Evolutionary conservation across 35 echinoderm and acorn worm genomes (phyloP).

Genomic region (Hemicentrotus pulcherrimus): DNA sequence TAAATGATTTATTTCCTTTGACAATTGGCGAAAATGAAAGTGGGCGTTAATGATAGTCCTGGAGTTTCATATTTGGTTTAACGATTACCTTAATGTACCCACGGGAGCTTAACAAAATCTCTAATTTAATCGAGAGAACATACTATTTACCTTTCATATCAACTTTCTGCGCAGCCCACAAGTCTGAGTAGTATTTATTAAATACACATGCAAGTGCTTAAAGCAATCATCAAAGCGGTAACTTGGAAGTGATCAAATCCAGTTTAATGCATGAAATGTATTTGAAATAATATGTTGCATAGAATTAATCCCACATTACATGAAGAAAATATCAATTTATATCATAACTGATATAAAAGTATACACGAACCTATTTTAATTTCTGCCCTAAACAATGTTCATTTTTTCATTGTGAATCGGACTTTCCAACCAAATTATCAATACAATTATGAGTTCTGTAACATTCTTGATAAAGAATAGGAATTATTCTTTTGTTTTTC

Average conservation of each 20-base stretch:
- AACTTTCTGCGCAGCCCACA: background rate
- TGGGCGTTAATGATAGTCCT: background rate
- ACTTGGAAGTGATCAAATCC: background rate
- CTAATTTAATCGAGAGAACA: background rate
- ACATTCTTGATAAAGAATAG: too few relatives aligned
- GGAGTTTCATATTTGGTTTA: constrained; percentile 13
- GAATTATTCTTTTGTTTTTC: too few relatives aligned
- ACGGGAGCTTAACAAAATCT: background rate
- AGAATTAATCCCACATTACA: too few relatives aligned
- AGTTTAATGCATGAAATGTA: background rate
- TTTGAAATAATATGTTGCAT: background rate
- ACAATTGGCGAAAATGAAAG: background rate
- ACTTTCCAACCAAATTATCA: too few relatives aligned
- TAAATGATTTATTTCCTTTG: background rate
- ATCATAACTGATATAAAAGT: too few relatives aligned
- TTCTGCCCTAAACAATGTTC: too few relatives aligned
- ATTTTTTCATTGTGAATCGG: too few relatives aligned
- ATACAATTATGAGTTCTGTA: too few relatives aligned
- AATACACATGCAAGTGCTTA: background rate
- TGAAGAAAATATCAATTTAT: too few relatives aligned
- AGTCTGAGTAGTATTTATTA: background rate
- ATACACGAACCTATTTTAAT: too few relatives aligned
- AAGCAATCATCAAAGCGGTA: background rate
- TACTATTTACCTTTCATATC: background rate
- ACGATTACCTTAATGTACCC: background rate